Evolutionary conservation across 2,888 invertebrate genomes (phyloP).

Genomic region (Oxyteleia sp.): DNA sequence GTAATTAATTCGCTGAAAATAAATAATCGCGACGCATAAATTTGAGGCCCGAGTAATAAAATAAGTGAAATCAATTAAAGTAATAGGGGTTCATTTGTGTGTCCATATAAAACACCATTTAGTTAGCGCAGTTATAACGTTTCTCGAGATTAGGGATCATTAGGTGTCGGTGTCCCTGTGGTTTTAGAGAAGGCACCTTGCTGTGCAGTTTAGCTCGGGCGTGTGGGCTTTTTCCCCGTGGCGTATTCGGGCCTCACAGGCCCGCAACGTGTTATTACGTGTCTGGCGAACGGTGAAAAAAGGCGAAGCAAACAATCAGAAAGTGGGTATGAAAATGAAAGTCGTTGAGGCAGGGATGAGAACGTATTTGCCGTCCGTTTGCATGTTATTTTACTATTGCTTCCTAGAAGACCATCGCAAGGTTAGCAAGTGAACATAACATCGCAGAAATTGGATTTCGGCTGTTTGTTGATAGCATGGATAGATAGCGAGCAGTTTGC

Average conservation of each 20-base stretch:
- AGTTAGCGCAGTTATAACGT: constrained; percentile 85
- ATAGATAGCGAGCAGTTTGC: not conserved
- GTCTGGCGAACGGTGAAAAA: constrained; percentile 82
- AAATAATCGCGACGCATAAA: not conserved
- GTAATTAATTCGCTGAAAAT: constrained; percentile 33
- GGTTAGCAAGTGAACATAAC: constrained; percentile 77
- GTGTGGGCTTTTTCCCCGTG: constrained; percentile 82
- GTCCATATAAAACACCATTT: constrained; percentile 82
- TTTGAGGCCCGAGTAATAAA: constrained; percentile 19
- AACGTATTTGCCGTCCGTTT: constrained; percentile 17
- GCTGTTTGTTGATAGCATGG: not conserved
- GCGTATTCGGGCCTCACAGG: constrained; percentile 83
- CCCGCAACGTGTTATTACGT: constrained; percentile 85
- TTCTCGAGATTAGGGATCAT: constrained; percentile 86
- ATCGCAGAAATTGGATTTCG: not conserved
- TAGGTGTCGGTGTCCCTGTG: constrained; percentile 86
- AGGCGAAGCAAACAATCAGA: constrained; percentile 71
- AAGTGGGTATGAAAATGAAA: constrained; percentile 66
- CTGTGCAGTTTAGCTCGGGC: constrained; percentile 80
- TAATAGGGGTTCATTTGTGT: constrained; percentile 49
- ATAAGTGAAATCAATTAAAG: constrained; percentile 62
- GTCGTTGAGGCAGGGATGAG: constrained; percentile 36
- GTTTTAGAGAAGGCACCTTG: constrained; percentile 79
- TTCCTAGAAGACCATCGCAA: constrained; percentile 58
- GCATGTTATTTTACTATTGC: constrained; percentile 11